These are phyloP conservation scores for Hyperoodon ampullatus DNA, from an alignment of 2,113 vertebrate species.

Conservation along the genomic window DNA sequence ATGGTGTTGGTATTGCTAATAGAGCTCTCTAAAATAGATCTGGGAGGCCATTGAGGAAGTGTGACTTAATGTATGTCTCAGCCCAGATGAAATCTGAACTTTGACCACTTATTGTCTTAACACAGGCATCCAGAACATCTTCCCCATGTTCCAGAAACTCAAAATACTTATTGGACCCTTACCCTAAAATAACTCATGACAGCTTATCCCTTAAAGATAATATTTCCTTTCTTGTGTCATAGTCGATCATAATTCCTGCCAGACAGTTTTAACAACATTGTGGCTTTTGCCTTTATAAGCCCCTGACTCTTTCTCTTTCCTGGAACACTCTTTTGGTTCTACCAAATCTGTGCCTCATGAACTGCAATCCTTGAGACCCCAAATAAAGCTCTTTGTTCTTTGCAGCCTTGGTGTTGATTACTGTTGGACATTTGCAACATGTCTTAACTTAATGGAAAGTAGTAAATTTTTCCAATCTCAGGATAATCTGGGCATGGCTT, in stretches of 20 bases:
- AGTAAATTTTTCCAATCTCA: neutral
- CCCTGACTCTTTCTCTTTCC: neutral
- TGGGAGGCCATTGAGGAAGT: neutral
- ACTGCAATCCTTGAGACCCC: neutral
- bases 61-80: neutral
- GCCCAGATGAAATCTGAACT: neutral
- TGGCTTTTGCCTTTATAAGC: neutral
- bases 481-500: neutral
- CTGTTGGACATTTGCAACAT: neutral
- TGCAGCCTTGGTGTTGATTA: neutral
- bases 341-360: neutral
- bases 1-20: neutral
- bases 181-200: neutral
- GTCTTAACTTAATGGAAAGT: constrained; percentile 2
- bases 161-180: neutral
- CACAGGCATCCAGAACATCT: neutral
- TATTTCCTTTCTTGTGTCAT: neutral
- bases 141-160: neutral
- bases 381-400: neutral
- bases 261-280: neutral
- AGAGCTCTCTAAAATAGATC: neutral
- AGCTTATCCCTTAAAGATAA: neutral
- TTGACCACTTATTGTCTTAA: neutral
- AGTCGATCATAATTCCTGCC: neutral
- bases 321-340: neutral